Conservation (phyloP, 2,113 vertebrate genomes). For the Promerops cafer region DNA sequence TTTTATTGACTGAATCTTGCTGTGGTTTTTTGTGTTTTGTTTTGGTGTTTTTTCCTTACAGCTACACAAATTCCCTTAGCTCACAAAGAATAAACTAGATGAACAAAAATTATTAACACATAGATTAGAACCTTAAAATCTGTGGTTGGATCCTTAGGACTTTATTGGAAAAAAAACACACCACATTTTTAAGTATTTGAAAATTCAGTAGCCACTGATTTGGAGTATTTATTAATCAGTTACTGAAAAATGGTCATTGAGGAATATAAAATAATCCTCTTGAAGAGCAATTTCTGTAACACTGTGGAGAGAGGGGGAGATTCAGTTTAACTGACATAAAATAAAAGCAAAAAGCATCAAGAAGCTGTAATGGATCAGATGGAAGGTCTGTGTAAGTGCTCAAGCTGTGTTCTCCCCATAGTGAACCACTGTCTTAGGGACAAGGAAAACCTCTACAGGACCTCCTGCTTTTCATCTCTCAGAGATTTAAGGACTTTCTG, state of each 20-base stretch:
- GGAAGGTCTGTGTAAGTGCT: not conserved
- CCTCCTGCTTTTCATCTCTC: not conserved
- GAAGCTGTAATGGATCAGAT: not conserved
- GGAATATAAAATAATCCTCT: not conserved
- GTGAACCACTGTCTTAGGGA: not conserved
- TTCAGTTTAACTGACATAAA: not conserved
- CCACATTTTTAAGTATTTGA: not conserved
- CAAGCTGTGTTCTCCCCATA: not conserved
- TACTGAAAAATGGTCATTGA: not conserved
- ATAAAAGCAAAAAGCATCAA: not conserved
- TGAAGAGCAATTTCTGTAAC: not conserved
- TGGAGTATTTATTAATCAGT: not conserved
- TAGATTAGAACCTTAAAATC: not conserved
- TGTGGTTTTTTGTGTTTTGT: not conserved
- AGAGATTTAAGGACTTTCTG: not conserved
- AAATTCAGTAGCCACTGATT: not conserved
- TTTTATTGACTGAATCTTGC: not conserved
- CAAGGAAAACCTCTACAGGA: not conserved
- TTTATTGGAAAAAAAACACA: not conserved
- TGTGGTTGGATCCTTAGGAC: not conserved
- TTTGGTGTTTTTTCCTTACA: not conserved
- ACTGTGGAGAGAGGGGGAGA: fast-evolving
- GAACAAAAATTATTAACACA: not conserved
- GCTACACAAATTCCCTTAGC: not conserved
- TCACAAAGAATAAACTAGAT: not conserved